Evolutionary conservation across 2,888 invertebrate genomes (phyloP).

Genomic region (Troides helena): DNA sequence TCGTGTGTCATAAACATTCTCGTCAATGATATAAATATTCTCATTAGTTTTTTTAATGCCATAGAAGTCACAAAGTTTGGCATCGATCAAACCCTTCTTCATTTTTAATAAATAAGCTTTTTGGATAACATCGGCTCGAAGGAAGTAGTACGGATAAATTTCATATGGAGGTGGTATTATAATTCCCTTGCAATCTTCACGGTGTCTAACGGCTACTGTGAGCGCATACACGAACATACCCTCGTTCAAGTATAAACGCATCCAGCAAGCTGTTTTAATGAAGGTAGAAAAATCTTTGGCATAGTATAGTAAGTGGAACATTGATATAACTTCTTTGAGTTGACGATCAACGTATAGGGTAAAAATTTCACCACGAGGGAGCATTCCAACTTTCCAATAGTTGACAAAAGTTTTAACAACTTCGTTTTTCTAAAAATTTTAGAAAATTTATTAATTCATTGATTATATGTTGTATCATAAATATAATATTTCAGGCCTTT

Average conservation of each 20-base stretch:
- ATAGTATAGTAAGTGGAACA: slow-evolving; percentile 78
- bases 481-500: not conserved
- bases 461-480: not conserved
- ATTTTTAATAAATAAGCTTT: slow-evolving; percentile 76
- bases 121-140: slow-evolving; percentile 83
- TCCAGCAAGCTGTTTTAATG: slow-evolving; percentile 74
- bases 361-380: slow-evolving; percentile 79
- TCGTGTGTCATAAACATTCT: slow-evolving; percentile 82
- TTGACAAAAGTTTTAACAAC: slow-evolving; percentile 80
- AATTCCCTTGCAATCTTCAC: slow-evolving; percentile 72
- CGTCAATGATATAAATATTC: slow-evolving; percentile 81
- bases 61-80: slow-evolving; percentile 74
- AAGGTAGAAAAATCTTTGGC: slow-evolving; percentile 77
- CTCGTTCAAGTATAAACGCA: slow-evolving; percentile 76
- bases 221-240: slow-evolving; percentile 80
- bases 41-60: slow-evolving; percentile 74
- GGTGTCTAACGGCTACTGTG: slow-evolving; percentile 75
- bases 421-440: slow-evolving; percentile 72
- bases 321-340: slow-evolving; percentile 70
- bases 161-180: slow-evolving; percentile 80
- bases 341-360: slow-evolving; percentile 73
- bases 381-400: slow-evolving; percentile 72
- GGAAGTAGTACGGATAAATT: slow-evolving; percentile 83
- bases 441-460: not conserved
- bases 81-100: slow-evolving; percentile 67